A percentile compares a stretch with the other conserved stretches of the same genome.
phyloP scores from a whole-genome alignment of 2,797 vertebrate species.

The Enteromius anoplus region DNA sequence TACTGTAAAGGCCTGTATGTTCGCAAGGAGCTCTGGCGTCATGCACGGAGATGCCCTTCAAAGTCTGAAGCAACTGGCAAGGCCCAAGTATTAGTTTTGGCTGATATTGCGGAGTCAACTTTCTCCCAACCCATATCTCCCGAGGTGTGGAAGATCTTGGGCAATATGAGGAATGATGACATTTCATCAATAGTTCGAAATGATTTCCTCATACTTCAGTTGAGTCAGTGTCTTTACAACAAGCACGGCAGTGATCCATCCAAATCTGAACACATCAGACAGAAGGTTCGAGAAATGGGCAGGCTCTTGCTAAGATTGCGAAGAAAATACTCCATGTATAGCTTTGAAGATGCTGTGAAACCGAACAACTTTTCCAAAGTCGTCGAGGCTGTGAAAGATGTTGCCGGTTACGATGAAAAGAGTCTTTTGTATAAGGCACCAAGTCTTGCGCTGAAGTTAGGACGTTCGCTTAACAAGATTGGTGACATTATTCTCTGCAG shows the following conservation, averaged over 20 bases:
- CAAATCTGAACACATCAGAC: conserved; percentile 44
- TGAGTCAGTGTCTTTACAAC: conserved; percentile 55
- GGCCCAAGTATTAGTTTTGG: conserved; percentile 31
- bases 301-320: conserved; percentile 59
- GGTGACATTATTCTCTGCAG: conserved; percentile 21
- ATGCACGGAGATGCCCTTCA: conserved; percentile 51
- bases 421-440: not conserved
- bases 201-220: conserved; percentile 59
- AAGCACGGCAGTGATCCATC: conserved; percentile 39
- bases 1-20: conserved; percentile 61
- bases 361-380: conserved; percentile 6
- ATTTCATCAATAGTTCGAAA: conserved; percentile 49
- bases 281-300: conserved; percentile 63
- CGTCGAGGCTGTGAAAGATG: not conserved
- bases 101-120: conserved; percentile 37
- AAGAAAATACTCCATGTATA: conserved; percentile 46
- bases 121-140: conserved; percentile 10
- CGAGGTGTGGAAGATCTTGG: conserved; percentile 54
- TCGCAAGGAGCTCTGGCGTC: conserved; percentile 48
- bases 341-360: conserved; percentile 42
- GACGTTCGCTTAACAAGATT: conserved; percentile 1
- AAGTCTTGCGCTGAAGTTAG: conserved; percentile 10
- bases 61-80: not conserved
- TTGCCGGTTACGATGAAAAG: not conserved
- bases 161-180: conserved; percentile 57